These are phyloP conservation scores for Takifugu bimaculatus DNA, from an alignment of 2,113 vertebrate genomes.

Conservation along the genomic window DNA sequence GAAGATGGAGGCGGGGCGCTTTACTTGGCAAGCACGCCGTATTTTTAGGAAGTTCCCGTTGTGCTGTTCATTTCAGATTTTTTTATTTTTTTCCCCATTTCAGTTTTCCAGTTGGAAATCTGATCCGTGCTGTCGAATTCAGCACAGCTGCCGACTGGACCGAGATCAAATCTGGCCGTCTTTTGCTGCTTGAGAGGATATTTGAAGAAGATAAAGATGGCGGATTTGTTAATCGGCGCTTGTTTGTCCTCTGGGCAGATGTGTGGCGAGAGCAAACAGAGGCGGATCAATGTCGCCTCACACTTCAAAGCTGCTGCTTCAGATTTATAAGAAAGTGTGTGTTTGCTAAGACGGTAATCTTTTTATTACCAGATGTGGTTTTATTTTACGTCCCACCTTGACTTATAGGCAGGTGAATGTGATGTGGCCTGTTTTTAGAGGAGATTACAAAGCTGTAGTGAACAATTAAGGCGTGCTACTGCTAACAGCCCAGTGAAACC, in stretches of 20 bases:
- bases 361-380: background rate
- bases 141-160: no score
- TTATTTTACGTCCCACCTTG: no score
- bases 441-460: no score
- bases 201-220: slow-evolving; percentile 1
- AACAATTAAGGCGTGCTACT: no score
- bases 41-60: background rate
- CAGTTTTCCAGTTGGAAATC: background rate
- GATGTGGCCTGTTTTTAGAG: no score
- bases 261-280: slow-evolving; percentile 24
- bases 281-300: slow-evolving; percentile 42
- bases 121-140: background rate
- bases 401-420: no score
- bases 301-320: background rate
- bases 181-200: slow-evolving; percentile 8
- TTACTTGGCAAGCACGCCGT: slow-evolving; percentile 1
- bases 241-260: slow-evolving; percentile 9
- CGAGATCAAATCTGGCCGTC: background rate
- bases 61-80: background rate
- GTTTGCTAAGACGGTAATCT: background rate
- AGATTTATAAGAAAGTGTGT: slow-evolving; percentile 2
- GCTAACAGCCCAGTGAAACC: no score
- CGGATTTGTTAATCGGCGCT: background rate
- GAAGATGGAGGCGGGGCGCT: slow-evolving; percentile 1
- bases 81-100: background rate